Percentiles rank a stretch among this genome's conserved stretches.
Conservation (phyloP, 2,113 vertebrate genomes). For the Corythaixoides concolor region DNA sequence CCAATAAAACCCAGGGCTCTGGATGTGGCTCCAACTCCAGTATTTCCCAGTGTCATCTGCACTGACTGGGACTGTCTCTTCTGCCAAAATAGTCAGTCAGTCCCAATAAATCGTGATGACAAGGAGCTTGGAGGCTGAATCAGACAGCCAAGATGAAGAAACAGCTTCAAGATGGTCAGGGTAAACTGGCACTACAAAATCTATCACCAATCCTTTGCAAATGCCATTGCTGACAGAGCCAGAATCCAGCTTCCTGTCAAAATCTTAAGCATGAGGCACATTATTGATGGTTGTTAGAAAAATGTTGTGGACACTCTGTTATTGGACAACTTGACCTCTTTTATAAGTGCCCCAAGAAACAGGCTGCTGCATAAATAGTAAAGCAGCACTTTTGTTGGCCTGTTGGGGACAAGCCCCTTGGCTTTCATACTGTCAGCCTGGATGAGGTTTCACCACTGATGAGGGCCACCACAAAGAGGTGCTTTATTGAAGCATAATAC, state of each 20-base stretch:
- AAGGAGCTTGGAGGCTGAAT: neutral
- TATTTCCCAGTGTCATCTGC: neutral
- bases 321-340: neutral
- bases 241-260: neutral
- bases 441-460: neutral
- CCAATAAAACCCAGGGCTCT: neutral
- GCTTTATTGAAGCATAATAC: neutral
- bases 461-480: neutral
- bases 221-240: neutral
- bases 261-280: neutral
- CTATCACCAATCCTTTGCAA: neutral
- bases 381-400: neutral
- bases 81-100: neutral
- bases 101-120: neutral
- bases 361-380: neutral
- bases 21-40: neutral
- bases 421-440: neutral
- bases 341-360: neutral
- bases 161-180: neutral
- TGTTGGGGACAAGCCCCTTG: neutral
- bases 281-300: neutral
- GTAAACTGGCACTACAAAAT: neutral
- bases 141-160: conserved; percentile 20
- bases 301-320: neutral
- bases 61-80: neutral